These are phyloP conservation scores for Anniella stebbinsi DNA, from an alignment of 2,797 vertebrate genomes.

Conservation along the genomic window DNA sequence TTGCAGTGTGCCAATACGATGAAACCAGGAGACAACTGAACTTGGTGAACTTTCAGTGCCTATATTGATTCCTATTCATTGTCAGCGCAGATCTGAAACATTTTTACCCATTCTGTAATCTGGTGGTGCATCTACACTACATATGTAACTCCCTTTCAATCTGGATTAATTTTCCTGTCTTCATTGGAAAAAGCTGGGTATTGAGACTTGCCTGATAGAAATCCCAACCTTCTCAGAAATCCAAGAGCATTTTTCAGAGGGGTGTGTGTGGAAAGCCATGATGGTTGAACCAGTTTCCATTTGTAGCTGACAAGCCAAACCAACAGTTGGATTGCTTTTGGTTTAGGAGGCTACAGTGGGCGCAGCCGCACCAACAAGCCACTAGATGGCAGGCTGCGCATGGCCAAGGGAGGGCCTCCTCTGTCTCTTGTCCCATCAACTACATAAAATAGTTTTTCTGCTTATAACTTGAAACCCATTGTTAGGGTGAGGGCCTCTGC, in stretches of 20 bases:
- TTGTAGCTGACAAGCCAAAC: neutral
- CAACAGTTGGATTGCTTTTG: neutral
- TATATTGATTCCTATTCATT: neutral
- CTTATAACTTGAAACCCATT: neutral
- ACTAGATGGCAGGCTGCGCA: conserved; percentile 14
- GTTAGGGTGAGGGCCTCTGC: neutral
- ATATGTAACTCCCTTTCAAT: neutral
- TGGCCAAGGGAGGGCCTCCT: neutral
- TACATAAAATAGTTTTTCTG: neutral
- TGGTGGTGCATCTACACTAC: neutral
- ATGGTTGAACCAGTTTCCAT: neutral
- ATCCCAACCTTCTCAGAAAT: neutral
- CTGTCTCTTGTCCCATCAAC: neutral
- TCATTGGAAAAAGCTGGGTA: neutral
- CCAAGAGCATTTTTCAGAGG: neutral
- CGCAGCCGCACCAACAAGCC: neutral
- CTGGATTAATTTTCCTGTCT: neutral
- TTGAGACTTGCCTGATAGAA: neutral
- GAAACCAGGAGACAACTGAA: neutral
- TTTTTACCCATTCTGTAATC: neutral
- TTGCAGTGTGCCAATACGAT: neutral
- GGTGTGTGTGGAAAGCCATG: neutral
- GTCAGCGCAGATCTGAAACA: neutral
- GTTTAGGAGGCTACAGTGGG: neutral
- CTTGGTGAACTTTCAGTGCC: neutral